Base-by-base conservation (phyloP, 2,888 invertebrate genomes). In the Rhamphomyia laevipes region DNA sequence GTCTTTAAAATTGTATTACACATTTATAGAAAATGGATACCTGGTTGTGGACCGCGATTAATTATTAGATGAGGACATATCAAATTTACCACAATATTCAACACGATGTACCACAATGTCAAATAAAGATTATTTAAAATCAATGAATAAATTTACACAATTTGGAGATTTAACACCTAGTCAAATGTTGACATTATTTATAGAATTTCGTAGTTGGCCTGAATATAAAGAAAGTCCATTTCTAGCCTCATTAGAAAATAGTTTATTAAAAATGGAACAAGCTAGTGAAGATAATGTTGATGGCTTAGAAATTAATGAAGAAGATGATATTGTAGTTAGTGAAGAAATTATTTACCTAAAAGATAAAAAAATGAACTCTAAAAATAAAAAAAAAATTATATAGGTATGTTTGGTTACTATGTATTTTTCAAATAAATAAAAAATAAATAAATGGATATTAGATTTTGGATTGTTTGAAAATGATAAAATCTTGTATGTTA, bases 91-190 rank as follows among this genome's bases (percentile, higher is more conserved):
- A 3, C 54, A 59, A 47, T 65, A 58, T 53, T 60, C 65, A 15
- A 58, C 45, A 3, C 60, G 47, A 3, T 64, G 66, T 51, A 58
- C 56, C 3, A 61, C 59, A 7, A 64, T 71, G 55, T 63, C 54
- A 31, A 58, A 55, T 3, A 52, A 51, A 1, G 59, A 68, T 55
- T 67, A 57, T 46, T 65, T 56, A 55, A 74, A 77, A 7, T 75
- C 81, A 54, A 77, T 82, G 57, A 79, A 77, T 49, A 83, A 87
- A 56, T 86, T 77, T 60, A 86, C 85, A 0, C 74, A 78, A 63
- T 86, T 85, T 62, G 79, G 81, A 0, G 81, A 86, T 58, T 69
- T 88, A 9, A 75, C 64, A 43, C 77, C 84, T 1, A 60, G 64
- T 43, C 77, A 86, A 64, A 74, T 84, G 59, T 60, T 84, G 13